These are phyloP conservation scores for Poeciliopsis infans DNA, from an alignment of 2,797 vertebrate species.

Conservation along the genomic window DNA sequence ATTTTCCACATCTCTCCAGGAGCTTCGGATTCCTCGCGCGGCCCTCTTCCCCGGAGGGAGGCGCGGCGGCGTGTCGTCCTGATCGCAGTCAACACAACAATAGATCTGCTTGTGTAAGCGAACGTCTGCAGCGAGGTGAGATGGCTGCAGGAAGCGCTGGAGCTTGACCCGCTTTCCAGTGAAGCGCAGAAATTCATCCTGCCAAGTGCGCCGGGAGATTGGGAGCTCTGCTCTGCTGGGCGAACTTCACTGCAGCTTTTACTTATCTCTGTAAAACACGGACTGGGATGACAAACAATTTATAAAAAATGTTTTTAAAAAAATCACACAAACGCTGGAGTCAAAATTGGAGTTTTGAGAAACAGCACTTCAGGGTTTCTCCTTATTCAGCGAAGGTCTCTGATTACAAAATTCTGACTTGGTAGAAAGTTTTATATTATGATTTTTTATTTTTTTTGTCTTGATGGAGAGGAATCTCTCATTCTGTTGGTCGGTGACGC, in stretches of 20 bases:
- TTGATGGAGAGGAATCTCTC: background rate
- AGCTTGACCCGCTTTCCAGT: conserved; percentile 65
- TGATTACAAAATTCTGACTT: background rate
- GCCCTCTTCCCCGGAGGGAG: conserved; percentile 10
- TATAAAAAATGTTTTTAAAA: too few species aligned
- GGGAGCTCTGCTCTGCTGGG: conserved; percentile 28
- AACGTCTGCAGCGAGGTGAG: conserved; percentile 40
- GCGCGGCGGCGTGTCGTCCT: conserved; percentile 23
- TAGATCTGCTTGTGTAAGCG: conserved; percentile 54
- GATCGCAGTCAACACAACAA: conserved; percentile 44
- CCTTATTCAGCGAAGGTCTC: background rate
- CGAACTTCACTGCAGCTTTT: conserved; percentile 2
- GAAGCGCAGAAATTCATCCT: conserved; percentile 46
- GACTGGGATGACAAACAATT: background rate
- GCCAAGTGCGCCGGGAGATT: conserved; percentile 48
- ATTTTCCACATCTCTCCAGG: conserved; percentile 16
- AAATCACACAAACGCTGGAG: background rate
- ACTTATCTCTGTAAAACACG: background rate
- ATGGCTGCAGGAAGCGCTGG: conserved; percentile 35
- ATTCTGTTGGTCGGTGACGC: conserved; percentile 7
- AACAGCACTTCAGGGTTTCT: background rate
- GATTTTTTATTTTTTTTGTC: background rate
- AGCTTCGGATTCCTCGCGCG: conserved; percentile 38
- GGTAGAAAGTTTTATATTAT: background rate
- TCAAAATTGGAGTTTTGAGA: background rate